These are phyloP conservation scores for Hypotaenidia philippensis DNA, from an alignment of 2,797 vertebrate genomes.

Conservation along the genomic window DNA sequence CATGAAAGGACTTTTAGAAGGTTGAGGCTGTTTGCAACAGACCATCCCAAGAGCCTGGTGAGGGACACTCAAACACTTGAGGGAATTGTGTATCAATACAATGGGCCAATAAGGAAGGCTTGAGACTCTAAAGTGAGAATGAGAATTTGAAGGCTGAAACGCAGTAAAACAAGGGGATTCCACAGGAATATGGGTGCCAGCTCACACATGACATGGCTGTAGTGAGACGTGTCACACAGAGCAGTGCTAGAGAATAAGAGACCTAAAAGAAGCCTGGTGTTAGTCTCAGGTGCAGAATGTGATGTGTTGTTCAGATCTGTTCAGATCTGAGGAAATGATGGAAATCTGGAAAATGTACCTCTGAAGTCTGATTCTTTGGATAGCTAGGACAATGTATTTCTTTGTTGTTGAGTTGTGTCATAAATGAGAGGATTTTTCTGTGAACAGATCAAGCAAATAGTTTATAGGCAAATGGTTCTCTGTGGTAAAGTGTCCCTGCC, in stretches of 20 bases:
- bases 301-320: background rate
- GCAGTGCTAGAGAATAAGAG: background rate
- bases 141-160: background rate
- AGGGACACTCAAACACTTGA: background rate
- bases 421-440: background rate
- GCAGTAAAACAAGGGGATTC: background rate
- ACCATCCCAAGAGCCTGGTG: background rate
- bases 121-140: background rate
- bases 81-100: background rate
- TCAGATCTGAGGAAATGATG: background rate
- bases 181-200: background rate
- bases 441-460: background rate
- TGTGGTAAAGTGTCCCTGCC: background rate
- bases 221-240: background rate
- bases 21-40: background rate
- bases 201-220: background rate
- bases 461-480: background rate
- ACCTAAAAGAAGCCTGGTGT: background rate
- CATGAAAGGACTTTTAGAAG: background rate
- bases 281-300: background rate
- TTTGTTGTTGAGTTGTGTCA: background rate
- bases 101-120: background rate
- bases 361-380: background rate
- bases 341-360: background rate
- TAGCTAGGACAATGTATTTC: background rate